phyloP scores from a whole-genome alignment of 2,888 invertebrate species.

The Rhyacophila evoluta region DNA sequence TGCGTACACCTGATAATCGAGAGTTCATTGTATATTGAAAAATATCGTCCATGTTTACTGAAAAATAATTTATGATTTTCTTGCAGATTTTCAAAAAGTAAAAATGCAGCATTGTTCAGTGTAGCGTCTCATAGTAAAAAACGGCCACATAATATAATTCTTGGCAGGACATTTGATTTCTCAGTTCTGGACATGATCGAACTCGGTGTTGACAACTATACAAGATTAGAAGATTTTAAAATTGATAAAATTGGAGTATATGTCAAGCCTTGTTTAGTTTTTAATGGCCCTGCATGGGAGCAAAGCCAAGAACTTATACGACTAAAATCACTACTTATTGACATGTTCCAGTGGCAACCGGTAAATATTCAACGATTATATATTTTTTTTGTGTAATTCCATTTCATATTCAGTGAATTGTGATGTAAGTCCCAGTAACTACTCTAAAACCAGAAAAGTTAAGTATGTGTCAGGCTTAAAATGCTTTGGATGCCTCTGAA shows the following conservation, averaged over 20 bases:
- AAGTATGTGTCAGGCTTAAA: too few relatives aligned
- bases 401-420: too few relatives aligned
- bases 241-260: constrained; percentile 83
- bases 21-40: too few relatives aligned
- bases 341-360: constrained; percentile 91
- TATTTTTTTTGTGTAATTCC: too few relatives aligned
- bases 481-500: too few relatives aligned
- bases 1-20: too few relatives aligned
- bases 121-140: constrained; percentile 96
- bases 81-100: constrained; percentile 78
- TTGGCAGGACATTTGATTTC: constrained; percentile 92
- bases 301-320: constrained; percentile 83
- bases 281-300: constrained; percentile 93
- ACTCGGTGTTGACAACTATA: constrained; percentile 87
- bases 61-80: too few relatives aligned
- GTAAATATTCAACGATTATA: constrained; percentile 56
- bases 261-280: constrained; percentile 90
- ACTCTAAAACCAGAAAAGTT: too few relatives aligned
- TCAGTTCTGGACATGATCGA: constrained; percentile 96
- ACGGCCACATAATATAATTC: constrained; percentile 89
- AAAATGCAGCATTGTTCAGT: constrained; percentile 90
- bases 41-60: too few relatives aligned
- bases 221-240: constrained; percentile 83
- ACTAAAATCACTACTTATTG: constrained; percentile 88
- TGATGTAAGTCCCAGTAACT: too few relatives aligned